Base-by-base conservation (phyloP, 1,140 invertebrate genomes). In the Saccostrea echinata region DNA sequence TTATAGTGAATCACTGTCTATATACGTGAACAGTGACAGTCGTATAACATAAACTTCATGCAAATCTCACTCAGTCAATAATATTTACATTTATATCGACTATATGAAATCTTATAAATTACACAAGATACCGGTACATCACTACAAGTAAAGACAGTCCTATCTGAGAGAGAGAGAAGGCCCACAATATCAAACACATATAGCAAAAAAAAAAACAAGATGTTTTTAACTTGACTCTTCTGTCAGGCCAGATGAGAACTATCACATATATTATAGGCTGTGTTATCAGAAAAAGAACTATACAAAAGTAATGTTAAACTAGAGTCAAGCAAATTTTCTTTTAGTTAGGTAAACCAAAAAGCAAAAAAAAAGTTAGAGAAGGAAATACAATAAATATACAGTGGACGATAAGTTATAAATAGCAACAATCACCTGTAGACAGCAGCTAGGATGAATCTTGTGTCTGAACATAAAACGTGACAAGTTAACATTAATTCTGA, bases 361-460 rank as follows among this genome's bases (percentile, higher is more conserved):
- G 68, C 68, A 33, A 27, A 76, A 33, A 76, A 76, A 61, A n/a
- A 57, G 64, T 71, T 76, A 33, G 68, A 76, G 27, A 24, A 43
- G 43, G 9, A 43, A 43, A 3, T 43, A 43, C 43, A 43, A 43
- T 43, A 9, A 61, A 61, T 61, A 61, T 61, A 61, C 55, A 61
- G 55, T 61, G 24, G 84, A 27, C 53, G 61, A 33, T 27, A 61
- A 68, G 30, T 33, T 85, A 64, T 11, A 35, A 35, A 85, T 57
- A 68, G 64, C 84, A 35, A 51, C 61, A 85, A 68, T 27, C 61
- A 85, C 57, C 84, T 85, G 24, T 71, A 76, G 30, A 76, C 68
- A 76, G 30, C 68, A 30, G 68, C 68, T 76, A 76, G 68, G 68
- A 76, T 33, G 68, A 76, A 33, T 27, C 68, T 76, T 76, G 68